Evolutionary conservation across 2,113 vertebrate genomes (phyloP).

Genomic region (Dromiciops gliroides): DNA sequence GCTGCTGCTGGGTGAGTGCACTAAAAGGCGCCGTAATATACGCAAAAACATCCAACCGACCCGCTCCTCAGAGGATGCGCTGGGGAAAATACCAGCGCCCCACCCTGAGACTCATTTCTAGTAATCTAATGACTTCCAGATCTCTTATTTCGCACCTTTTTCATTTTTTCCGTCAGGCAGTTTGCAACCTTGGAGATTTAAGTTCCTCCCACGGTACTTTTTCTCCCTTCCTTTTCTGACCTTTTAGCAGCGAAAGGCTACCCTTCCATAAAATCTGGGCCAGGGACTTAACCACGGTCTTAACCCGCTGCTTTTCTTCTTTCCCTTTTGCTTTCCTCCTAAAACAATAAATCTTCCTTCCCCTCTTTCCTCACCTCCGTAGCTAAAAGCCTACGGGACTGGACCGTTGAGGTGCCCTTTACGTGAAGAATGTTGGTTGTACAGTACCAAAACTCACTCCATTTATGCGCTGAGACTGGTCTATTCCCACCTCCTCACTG

Average conservation of each 20-base stretch:
- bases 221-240: neutral
- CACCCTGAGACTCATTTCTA: neutral
- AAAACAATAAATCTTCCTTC: neutral
- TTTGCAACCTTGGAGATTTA: neutral
- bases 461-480: neutral
- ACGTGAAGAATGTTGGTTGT: neutral
- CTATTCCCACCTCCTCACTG: neutral
- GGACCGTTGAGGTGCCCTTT: neutral
- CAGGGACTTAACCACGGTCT: neutral
- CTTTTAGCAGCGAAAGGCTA: neutral
- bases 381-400: neutral
- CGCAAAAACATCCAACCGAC: fast-evolving
- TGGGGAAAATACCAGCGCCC: neutral
- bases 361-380: neutral
- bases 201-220: neutral
- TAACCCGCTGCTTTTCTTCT: neutral
- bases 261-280: neutral
- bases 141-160: neutral
- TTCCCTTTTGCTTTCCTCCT: neutral
- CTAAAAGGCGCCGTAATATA: too few species aligned
- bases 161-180: neutral
- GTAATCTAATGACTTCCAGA: neutral
- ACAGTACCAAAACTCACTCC: neutral
- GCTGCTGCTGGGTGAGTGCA: slow-evolving; percentile 91
- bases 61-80: neutral